Base-by-base conservation (phyloP, 37 sponge, comb jelly and placozoan genomes). In the Diacarnus erythraeanus region DNA sequence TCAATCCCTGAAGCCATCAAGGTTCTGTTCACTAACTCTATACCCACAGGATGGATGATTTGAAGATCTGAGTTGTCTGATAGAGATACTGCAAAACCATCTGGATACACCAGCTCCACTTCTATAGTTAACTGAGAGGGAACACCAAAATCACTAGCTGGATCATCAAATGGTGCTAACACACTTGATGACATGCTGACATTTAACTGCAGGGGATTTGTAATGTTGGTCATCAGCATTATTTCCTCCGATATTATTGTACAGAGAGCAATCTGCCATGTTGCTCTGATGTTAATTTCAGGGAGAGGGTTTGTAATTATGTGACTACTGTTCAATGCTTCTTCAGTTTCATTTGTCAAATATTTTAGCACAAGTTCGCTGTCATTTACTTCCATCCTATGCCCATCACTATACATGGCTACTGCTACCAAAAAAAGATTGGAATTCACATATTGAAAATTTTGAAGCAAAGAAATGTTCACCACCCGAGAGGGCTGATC, bases 391-490 rank as follows among this genome's bases (percentile, higher is more conserved):
- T 72, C 60, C 74, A 78, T 65, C 34, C 69, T 72, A 8, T 47
- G 47, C 15, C 60, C 57, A 69, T 88, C 88, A 51, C 60, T 82
- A 59, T 81, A 88, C 71, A 79, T 42, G 22, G 37, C 83, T 39
- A 78, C 83, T 25, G 64, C 83, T n/a, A 78, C 44, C 22, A 82
- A 20, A 20, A 41, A 42, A 17, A 60, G 34, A 31, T 27, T 34
- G 1, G 76, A 80, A 29, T 38, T 20, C 23, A 74, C 58, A 37
- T 75, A 64, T 3, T 65, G 47, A 42, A 86, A 80, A 0, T 80
- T 74, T 31, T 84, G 71, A 0, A 56, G 27, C 3, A 86, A 41
- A 5, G 67, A 58, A 21, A 78, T 64, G 17, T 69, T 43, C 3
- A 35, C 75, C 15, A 6, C 51, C 3, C 60, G 47, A 30, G 38